Base-by-base conservation (phyloP, 2,113 vertebrate species). In the Thomomys bottae region DNA sequence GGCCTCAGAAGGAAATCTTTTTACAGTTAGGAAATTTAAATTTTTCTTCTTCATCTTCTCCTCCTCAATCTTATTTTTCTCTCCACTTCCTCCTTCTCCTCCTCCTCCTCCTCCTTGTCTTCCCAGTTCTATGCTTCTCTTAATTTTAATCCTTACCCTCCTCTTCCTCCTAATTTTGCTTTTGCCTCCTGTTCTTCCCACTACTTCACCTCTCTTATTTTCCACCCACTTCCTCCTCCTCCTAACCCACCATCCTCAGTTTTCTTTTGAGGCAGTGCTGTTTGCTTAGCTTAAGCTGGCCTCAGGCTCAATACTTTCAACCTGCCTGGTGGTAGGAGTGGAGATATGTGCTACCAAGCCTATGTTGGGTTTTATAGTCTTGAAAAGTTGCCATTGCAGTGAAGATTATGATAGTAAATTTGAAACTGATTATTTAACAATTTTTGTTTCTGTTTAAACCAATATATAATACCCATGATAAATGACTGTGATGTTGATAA, bases 361-460 rank as follows among this genome's bases (percentile, higher is more conserved):
- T 14, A 61, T 14, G 14, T 40, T 17, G 34, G 30, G 59, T 14
- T 38, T 72, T 91, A 83, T 67, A 1, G 1, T 89, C 14, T 77
- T 42, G 18, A 59, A 49, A 81, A 9, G 3, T 84, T 87, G 49
- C n/a, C 4, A 49, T 34, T 73, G 7, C 10, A 54, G 0, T 68
- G 10, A 77, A 49, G 28, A 49, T 49, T 91, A 34, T 59, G 36
- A 70, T 80, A 67, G 54, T 49, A 21, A 71, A 81, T 68, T 94
- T 87, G n/a, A 21, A 93, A 68, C 34, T 84, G 38, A 68, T 34
- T 77, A 73, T 61, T 68, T 87, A 32, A 87, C 7, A 81, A 28
- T 87, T 91, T 86, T 88, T 20, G 68, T 70, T 3, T 17, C 73
- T 54, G 34, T 68, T 81, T 80, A 79, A 90, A 72, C 10, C 64